Percentiles rank a stretch among this genome's conserved stretches.
Evolutionary conservation across 1,140 invertebrate species (phyloP).

Genomic region (Euglossa dilemma): DNA sequence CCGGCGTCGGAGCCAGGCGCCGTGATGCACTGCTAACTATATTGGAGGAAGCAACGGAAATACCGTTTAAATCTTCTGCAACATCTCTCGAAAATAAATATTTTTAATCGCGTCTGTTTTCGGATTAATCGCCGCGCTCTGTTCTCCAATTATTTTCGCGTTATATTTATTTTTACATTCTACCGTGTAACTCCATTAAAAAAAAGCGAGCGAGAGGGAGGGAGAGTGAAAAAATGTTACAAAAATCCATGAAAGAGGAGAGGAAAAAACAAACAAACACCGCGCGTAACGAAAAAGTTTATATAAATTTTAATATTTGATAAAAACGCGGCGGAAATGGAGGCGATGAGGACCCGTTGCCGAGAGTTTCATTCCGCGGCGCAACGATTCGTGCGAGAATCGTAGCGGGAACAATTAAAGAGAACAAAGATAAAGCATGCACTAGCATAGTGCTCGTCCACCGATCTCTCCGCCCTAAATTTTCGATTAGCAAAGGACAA

Average conservation of each 20-base stretch:
- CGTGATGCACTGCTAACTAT: slow-evolving; percentile 7
- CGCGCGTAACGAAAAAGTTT: neutral
- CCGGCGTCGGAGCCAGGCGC: slow-evolving; percentile 10
- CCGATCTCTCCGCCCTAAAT: slow-evolving; percentile 6
- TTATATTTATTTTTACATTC: neutral
- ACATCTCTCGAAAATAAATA: slow-evolving; percentile 29
- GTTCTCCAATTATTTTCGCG: neutral
- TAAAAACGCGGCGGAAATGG: neutral
- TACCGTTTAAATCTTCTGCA: slow-evolving; percentile 18
- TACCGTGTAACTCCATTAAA: neutral
- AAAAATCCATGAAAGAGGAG: neutral
- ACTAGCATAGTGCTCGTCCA: neutral
- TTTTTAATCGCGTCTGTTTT: neutral
- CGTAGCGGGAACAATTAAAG: slow-evolving; percentile 8
- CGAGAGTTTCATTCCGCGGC: neutral
- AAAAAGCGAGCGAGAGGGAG: too few relatives aligned
- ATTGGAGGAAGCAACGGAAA: slow-evolving; percentile 23
- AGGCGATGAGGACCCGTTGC: neutral
- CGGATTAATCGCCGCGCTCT: neutral
- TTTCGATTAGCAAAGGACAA: slow-evolving; percentile 44
- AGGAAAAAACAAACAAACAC: neutral
- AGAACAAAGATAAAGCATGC: neutral
- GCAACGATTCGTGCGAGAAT: neutral
- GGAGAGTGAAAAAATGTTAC: too few relatives aligned
- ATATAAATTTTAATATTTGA: neutral